Percentiles rank a stretch among this genome's conserved stretches.
These are phyloP conservation scores for Chorisops tibialis DNA, from an alignment of 2,888 invertebrate species.

Conservation along the genomic window DNA sequence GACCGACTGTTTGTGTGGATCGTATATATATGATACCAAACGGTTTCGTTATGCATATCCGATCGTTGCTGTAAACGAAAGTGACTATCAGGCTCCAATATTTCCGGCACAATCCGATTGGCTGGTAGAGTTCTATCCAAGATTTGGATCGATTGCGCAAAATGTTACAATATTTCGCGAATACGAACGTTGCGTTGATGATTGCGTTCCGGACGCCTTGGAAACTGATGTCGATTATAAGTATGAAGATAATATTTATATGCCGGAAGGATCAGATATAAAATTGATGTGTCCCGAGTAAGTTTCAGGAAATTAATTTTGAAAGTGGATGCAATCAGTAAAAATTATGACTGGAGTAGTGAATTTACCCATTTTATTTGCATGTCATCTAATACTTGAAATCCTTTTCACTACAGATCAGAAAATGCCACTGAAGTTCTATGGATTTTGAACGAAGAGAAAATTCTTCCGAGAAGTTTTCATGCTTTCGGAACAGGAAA, in stretches of 20 bases:
- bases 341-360: background rate
- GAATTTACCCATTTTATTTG: background rate
- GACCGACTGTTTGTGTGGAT: constrained; percentile 26
- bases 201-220: constrained; percentile 23
- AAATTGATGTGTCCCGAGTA: constrained; percentile 25
- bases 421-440: constrained; percentile 23
- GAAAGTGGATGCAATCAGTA: background rate
- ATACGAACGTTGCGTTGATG: constrained; percentile 22
- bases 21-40: constrained; percentile 14
- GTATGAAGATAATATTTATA: constrained; percentile 22
- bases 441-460: constrained; percentile 24
- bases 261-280: constrained; percentile 13
- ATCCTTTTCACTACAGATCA: background rate
- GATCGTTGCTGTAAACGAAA: constrained; percentile 18
- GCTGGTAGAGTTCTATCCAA: constrained; percentile 18
- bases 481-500: constrained; percentile 21
- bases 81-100: background rate
- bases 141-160: background rate
- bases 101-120: constrained; percentile 23
- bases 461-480: constrained; percentile 1
- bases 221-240: constrained; percentile 22
- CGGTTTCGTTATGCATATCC: constrained; percentile 23
- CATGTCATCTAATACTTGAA: background rate
- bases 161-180: constrained; percentile 24
- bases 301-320: background rate